Percentiles rank a stretch among this genome's conserved stretches.
Evolutionary conservation across 2,113 vertebrate genomes (phyloP).

Genomic region (Antigone vipio): DNA sequence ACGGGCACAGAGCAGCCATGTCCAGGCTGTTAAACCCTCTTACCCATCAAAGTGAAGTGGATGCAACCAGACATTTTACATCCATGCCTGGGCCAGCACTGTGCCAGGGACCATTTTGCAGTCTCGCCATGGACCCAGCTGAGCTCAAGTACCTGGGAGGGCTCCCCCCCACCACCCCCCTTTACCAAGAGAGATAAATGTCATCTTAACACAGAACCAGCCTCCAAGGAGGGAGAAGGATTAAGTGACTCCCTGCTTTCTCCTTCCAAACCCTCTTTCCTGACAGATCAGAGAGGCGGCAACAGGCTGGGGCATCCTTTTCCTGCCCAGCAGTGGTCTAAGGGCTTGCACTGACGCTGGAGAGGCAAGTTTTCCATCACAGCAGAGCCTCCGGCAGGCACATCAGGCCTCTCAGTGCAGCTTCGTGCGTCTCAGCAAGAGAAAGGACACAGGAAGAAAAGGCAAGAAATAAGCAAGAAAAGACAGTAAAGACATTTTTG

Average conservation of each 20-base stretch:
- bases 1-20: neutral
- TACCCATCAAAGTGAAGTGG: neutral
- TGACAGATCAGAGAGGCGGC: neutral
- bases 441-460: neutral
- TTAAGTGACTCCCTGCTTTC: neutral
- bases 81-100: neutral
- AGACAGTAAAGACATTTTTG: neutral
- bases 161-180: neutral
- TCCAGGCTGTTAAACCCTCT: neutral
- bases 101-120: neutral
- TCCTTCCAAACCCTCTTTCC: neutral
- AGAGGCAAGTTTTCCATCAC: neutral
- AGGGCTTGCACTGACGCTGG: neutral
- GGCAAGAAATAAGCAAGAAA: neutral
- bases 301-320: neutral
- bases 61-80: neutral
- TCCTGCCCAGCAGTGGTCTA: neutral
- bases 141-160: neutral
- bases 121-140: neutral
- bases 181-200: neutral
- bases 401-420: neutral
- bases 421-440: neutral
- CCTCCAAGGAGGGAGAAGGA: neutral
- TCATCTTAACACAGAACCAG: neutral
- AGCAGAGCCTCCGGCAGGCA: rapidly evolving